Conservation (phyloP, 1,140 invertebrate species). For the Dinoponera quadriceps region DNA sequence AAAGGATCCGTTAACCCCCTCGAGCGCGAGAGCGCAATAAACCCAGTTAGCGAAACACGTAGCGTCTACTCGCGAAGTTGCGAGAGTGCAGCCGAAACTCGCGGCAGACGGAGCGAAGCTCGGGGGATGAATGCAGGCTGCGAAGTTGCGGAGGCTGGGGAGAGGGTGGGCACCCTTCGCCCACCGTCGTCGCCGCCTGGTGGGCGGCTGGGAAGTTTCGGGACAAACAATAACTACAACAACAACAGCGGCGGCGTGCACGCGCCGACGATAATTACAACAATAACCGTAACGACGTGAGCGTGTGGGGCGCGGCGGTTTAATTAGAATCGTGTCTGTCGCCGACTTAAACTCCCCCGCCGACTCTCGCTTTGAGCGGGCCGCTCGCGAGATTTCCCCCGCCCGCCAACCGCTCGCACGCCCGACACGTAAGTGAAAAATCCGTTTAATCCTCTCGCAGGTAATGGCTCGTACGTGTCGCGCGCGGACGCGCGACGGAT, state of each 20-base stretch:
- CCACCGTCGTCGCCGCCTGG: not conserved
- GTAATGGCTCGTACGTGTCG: conserved; percentile 53
- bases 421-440: conserved; percentile 49
- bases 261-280: conserved; percentile 79
- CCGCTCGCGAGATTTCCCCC: conserved; percentile 35
- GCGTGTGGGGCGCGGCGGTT: conserved; percentile 61
- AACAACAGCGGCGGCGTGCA: conserved; percentile 66
- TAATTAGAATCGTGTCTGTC: conserved; percentile 78
- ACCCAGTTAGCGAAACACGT: conserved; percentile 69
- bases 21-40: conserved; percentile 39
- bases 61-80: conserved; percentile 59
- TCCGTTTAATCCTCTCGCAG: conserved; percentile 44
- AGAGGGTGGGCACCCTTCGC: conserved; percentile 20
- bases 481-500: conserved; percentile 10
- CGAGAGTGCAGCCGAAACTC: conserved; percentile 62
- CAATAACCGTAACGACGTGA: conserved; percentile 76
- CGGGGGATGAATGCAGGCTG: conserved; percentile 52
- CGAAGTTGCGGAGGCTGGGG: conserved; percentile 5
- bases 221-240: conserved; percentile 71
- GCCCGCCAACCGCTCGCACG: too few species aligned
- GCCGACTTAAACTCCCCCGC: conserved; percentile 68
- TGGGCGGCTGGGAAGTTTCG: conserved; percentile 67
- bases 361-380: conserved; percentile 41
- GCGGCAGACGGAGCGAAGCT: conserved; percentile 61
- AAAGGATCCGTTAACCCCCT: conserved; percentile 34